These are phyloP conservation scores for Peromyscus aztecus DNA, from an alignment of 2,797 vertebrate genomes.

Conservation along the genomic window DNA sequence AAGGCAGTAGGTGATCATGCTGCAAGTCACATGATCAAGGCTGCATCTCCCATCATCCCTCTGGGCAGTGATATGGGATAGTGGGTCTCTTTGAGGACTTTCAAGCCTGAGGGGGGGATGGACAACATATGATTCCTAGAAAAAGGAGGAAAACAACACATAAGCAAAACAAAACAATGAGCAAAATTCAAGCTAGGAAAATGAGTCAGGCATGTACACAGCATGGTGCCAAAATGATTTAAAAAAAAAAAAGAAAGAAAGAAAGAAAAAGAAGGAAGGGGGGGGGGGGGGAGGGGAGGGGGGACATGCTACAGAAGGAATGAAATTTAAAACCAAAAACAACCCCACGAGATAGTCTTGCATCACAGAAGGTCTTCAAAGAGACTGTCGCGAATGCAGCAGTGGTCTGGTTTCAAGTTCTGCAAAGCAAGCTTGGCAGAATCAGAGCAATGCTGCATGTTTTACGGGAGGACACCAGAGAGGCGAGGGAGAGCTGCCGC, in stretches of 20 bases:
- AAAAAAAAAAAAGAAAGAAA: background rate
- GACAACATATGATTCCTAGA: constrained; percentile 99
- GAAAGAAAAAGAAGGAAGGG: background rate
- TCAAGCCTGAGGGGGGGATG: constrained; percentile 99
- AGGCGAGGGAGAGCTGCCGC: constrained; percentile 58
- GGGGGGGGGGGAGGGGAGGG: constrained; percentile 1
- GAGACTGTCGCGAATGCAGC: constrained; percentile 88
- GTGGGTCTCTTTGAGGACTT: constrained; percentile 99
- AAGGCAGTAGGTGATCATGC: constrained; percentile 98
- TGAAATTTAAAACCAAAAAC: constrained; percentile 84
- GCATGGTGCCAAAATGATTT: constrained; percentile 89
- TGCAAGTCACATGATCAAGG: constrained; percentile 97
- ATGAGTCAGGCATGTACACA: constrained; percentile 91
- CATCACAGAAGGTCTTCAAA: constrained; percentile 91
- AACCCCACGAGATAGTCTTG: constrained; percentile 82
- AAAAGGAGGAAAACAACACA: constrained; percentile 99
- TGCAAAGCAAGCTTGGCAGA: constrained; percentile 86
- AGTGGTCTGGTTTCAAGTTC: constrained; percentile 84
- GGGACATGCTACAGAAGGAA: constrained; percentile 87
- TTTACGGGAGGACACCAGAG: constrained; percentile 73
- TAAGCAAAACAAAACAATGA: constrained; percentile 97
- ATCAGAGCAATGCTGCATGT: constrained; percentile 90
- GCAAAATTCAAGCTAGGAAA: constrained; percentile 93
- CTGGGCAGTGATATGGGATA: constrained; percentile 99
- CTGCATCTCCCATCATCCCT: constrained; percentile 97